Evolutionary conservation across 2,888 invertebrate genomes (phyloP).

Genomic region (Phorcus lineatus): DNA sequence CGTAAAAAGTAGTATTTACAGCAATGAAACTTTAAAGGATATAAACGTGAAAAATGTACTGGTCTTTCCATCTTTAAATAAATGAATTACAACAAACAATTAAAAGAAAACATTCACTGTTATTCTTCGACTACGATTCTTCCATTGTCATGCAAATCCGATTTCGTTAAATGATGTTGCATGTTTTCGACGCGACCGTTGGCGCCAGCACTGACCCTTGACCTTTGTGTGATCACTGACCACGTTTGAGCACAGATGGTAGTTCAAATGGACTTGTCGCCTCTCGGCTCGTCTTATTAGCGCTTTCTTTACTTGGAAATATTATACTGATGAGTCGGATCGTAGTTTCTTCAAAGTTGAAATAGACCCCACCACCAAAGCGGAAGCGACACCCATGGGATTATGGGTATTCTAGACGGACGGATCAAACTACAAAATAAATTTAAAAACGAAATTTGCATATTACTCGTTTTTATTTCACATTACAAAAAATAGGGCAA

Average conservation of each 20-base stretch:
- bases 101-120: too few relatives aligned
- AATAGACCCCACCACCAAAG: constrained; percentile 1
- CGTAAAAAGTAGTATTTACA: too few relatives aligned
- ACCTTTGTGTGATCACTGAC: constrained; percentile 18
- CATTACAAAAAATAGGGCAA: too few relatives aligned
- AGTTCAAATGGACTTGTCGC: constrained; percentile 21
- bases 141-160: constrained; percentile 17
- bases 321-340: constrained; percentile 12
- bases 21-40: too few relatives aligned
- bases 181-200: constrained; percentile 1
- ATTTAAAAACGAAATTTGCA: constrained; percentile 14
- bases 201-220: constrained; percentile 16
- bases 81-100: too few relatives aligned
- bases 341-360: neutral
- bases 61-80: too few relatives aligned
- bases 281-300: constrained; percentile 9
- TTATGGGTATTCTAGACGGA: neutral
- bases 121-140: too few relatives aligned
- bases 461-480: neutral
- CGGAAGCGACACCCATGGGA: constrained; percentile 23
- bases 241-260: constrained; percentile 23
- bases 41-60: too few relatives aligned
- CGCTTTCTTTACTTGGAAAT: constrained; percentile 8
- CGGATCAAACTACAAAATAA: constrained; percentile 19
- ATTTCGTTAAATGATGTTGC: constrained; percentile 7